Conservation (phyloP, 2,888 invertebrate species). For the Hedya salicella region DNA sequence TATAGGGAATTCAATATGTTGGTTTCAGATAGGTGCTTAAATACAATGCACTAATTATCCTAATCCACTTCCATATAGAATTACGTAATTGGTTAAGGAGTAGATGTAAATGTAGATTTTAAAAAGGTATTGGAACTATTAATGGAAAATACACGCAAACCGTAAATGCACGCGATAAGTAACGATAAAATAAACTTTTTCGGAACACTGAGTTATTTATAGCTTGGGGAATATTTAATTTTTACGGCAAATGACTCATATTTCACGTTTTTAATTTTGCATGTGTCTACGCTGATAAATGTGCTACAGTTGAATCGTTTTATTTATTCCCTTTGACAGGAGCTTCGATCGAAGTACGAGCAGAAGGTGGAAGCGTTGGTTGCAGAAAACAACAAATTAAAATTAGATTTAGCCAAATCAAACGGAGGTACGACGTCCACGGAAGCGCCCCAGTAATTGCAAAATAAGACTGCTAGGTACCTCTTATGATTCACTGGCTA, state of each 20-base stretch:
- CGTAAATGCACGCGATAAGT: too few relatives aligned
- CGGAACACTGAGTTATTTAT: background rate
- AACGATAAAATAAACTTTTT: background rate
- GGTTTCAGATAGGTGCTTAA: too few relatives aligned
- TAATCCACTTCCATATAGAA: too few relatives aligned
- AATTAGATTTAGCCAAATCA: constrained; percentile 29
- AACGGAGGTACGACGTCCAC: constrained; percentile 22
- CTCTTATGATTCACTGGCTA: background rate
- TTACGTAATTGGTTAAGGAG: too few relatives aligned
- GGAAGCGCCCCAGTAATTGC: background rate
- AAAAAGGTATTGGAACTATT: too few relatives aligned
- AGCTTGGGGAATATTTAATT: background rate
- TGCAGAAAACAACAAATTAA: constrained; percentile 78
- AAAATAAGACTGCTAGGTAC: constrained; percentile 1
- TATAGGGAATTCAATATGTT: too few relatives aligned
- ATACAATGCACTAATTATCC: too few relatives aligned
- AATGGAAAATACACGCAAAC: too few relatives aligned
- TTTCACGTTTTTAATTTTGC: background rate
- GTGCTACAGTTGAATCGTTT: background rate
- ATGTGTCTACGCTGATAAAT: background rate
- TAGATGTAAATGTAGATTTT: too few relatives aligned
- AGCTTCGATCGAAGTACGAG: constrained; percentile 88
- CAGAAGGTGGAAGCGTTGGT: constrained; percentile 85
- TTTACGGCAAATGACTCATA: background rate
- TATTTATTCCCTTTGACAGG: constrained; percentile 65